Evolutionary conservation across 1,140 invertebrate species (phyloP).

Genomic region (Tetramorium simillimum): DNA sequence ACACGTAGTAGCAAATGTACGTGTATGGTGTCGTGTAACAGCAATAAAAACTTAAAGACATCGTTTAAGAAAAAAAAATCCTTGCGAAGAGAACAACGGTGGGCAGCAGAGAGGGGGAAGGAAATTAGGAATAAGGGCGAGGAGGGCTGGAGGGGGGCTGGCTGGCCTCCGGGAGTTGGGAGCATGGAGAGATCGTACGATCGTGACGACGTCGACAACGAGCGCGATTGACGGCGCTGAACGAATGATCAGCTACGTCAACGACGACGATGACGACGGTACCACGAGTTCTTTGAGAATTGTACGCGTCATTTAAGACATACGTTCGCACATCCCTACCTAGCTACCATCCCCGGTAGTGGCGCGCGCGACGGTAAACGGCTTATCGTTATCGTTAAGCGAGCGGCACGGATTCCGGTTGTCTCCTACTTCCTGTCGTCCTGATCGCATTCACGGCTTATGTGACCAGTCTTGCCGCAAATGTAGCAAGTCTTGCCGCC

Average conservation of each 20-base stretch:
- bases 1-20: constrained; percentile 52
- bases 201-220: constrained; percentile 57
- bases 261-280: constrained; percentile 78
- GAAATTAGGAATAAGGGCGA: constrained; percentile 67
- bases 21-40: constrained; percentile 75
- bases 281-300: constrained; percentile 74
- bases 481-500: constrained; percentile 94
- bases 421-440: constrained; percentile 88
- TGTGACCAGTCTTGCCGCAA: constrained; percentile 95
- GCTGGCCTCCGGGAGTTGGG: constrained; percentile 77
- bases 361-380: constrained; percentile 82
- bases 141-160: constrained; percentile 15
- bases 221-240: constrained; percentile 59
- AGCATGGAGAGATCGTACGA: constrained; percentile 79
- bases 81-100: constrained; percentile 82
- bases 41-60: constrained; percentile 80
- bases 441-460: constrained; percentile 95
- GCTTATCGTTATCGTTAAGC: constrained; percentile 81
- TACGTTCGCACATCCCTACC: constrained; percentile 82
- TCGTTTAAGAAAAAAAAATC: constrained; percentile 74
- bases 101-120: constrained; percentile 74
- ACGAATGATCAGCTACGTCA: constrained; percentile 68
- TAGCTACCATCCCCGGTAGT: constrained; percentile 81
- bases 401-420: constrained; percentile 80
- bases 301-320: constrained; percentile 80